Conservation (phyloP, 2,888 invertebrate species). For the Plutella xylostella region DNA sequence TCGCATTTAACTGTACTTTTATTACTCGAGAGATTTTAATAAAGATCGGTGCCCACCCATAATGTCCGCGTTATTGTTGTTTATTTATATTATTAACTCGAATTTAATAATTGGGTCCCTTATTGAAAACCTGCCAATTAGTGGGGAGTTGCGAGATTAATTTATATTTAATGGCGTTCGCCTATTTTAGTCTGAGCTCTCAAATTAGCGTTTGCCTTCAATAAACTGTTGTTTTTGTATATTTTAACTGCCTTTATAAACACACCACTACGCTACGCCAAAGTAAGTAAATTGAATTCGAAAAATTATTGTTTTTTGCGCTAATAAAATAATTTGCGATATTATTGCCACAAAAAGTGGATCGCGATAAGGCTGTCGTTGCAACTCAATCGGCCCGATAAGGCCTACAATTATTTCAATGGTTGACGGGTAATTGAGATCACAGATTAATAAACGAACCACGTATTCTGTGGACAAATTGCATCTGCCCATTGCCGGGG, state of each 20-base stretch:
- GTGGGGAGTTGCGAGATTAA: not conserved
- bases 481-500: slow-evolving; percentile 34
- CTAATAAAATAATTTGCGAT: slow-evolving; percentile 34
- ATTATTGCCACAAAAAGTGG: slow-evolving; percentile 30
- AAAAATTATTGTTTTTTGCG: slow-evolving; percentile 27
- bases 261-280: no score
- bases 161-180: not conserved
- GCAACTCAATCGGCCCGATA: slow-evolving; percentile 43
- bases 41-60: slow-evolving; percentile 64
- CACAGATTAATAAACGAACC: slow-evolving; percentile 54
- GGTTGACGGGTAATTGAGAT: slow-evolving; percentile 45
- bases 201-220: no score
- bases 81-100: not conserved
- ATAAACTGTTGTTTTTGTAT: not conserved
- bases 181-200: not conserved
- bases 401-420: slow-evolving; percentile 51
- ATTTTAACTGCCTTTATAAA: no score
- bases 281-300: not conserved
- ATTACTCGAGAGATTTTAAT: slow-evolving; percentile 66
- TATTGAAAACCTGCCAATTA: slow-evolving; percentile 1
- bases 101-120: slow-evolving; percentile 1
- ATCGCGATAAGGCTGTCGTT: slow-evolving; percentile 32
- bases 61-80: not conserved
- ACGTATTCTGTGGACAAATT: slow-evolving; percentile 53
- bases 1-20: slow-evolving; percentile 67